Evolutionary conservation across 1,140 invertebrate genomes (phyloP), one percentile per base, ranked within the genome.

Genomic region (Drosophila simulans): DNA sequence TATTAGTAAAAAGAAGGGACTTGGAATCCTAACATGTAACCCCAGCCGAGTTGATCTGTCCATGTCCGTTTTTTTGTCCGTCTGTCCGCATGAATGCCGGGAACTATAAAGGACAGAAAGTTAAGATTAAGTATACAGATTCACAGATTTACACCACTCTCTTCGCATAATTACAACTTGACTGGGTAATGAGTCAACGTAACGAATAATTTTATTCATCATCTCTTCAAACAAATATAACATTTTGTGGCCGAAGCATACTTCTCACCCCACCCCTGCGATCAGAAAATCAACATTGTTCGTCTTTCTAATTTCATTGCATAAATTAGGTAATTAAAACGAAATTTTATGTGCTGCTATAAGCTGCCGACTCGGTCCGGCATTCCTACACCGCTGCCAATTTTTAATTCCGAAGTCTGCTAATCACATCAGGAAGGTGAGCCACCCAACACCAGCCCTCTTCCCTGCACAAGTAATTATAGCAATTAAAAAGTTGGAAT

Each of bases 401-500:
- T 48, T 62, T 73, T 69, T 46, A 62, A 73, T 13, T 46, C 56
- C 59, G 37, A 39, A 35, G 46, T 58, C 75, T 46, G 40, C 80
- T 79, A 79, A 83, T 82, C 75, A 57, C 54, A 74, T 60, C 46
- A 80, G 54, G 37, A 43, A 63, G 53, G 49, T 45, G 8, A 8
- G 48, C 17, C 52, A 43, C 42, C 37, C 1, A 31, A 31, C 69
- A 2, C 10, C 27, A 4, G 10, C 40, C 12, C 27, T 3, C 39
- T 22, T 10, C 53, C 40, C n/a, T 53, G 60, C 60, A 53, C 60
- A 80, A 80, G 77, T 85, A 77, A 80, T 85, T 85, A 85, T 51
- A 53, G 82, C 66, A 77, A 85, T 80, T 84, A 77, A 77, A 84
- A 84, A 86, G 66, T 84, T 83, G 39, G 49, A 57, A 58, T 81